These are phyloP conservation scores for Eumerus sabulonum DNA, from an alignment of 2,888 invertebrate genomes.

Conservation along the genomic window DNA sequence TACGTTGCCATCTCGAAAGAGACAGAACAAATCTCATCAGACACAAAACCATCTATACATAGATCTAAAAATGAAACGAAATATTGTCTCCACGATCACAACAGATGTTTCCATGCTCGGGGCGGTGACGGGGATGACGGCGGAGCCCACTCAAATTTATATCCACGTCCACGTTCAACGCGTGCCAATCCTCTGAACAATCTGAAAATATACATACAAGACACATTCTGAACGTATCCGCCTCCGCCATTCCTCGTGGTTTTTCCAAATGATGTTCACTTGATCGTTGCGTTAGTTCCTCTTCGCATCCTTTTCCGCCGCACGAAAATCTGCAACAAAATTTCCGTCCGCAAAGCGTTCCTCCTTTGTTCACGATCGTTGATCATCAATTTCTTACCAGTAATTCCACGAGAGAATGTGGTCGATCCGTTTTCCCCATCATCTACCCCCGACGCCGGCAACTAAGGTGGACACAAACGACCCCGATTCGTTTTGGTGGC, in stretches of 20 bases:
- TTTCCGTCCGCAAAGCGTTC: conserved; percentile 4
- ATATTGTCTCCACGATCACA: background rate
- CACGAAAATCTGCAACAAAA: conserved; percentile 14
- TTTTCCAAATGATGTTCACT: conserved; percentile 22
- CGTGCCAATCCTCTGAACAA: conserved; percentile 62
- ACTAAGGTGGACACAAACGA: conserved; percentile 24
- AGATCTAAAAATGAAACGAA: too few species aligned
- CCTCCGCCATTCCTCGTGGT: conserved; percentile 24
- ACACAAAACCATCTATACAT: too few species aligned
- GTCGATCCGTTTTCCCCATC: conserved; percentile 13
- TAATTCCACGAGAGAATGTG: too few species aligned
- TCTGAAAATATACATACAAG: conserved; percentile 54
- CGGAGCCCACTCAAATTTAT: conserved; percentile 22
- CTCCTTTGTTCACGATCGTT: conserved; percentile 33
- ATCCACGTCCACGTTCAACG: conserved; percentile 26
- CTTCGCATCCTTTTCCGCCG: conserved; percentile 36
- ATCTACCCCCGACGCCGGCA: conserved; percentile 24
- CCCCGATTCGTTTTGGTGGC: conserved; percentile 16
- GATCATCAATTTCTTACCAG: conserved; percentile 21
- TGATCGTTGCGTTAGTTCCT: conserved; percentile 14
- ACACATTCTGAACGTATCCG: conserved; percentile 23
- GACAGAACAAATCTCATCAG: background rate
- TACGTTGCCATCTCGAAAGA: too few species aligned
- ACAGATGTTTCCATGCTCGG: conserved; percentile 19
- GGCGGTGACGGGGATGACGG: conserved; percentile 15